phyloP scores from a whole-genome alignment of 2,113 vertebrate species.

The Oenanthe melanoleuca region DNA sequence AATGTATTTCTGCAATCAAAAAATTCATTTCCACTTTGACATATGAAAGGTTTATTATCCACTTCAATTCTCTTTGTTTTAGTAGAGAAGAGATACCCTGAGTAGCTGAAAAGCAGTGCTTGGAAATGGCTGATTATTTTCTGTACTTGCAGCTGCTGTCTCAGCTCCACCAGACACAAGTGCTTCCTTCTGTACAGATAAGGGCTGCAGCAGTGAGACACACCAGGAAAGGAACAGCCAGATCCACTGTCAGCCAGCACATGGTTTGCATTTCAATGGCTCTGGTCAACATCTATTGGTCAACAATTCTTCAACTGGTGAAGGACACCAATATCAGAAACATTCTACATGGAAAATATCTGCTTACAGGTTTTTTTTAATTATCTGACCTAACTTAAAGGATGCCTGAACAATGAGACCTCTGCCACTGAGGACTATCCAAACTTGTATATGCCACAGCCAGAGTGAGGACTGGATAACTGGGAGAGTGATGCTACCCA shows the following conservation, averaged over 20 bases:
- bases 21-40: constrained; percentile 15
- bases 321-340: not conserved
- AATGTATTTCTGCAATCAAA: not conserved
- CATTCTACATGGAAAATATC: not conserved
- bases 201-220: not conserved
- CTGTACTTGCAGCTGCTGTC: not conserved
- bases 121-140: not conserved
- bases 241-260: not conserved
- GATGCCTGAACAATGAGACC: not conserved
- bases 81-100: not conserved
- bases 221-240: not conserved
- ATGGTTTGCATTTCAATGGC: not conserved
- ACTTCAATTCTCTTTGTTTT: not conserved
- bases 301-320: no score
- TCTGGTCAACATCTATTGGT: not conserved
- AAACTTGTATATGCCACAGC: not conserved
- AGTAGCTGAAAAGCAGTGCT: not conserved
- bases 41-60: not conserved
- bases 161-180: not conserved
- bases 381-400: not conserved
- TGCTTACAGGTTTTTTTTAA: not conserved
- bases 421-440: not conserved
- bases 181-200: not conserved
- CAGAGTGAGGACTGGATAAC: not conserved
- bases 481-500: not conserved